Base-by-base conservation (phyloP, 1,140 invertebrate genomes). In the Xylocopa sonorina region DNA sequence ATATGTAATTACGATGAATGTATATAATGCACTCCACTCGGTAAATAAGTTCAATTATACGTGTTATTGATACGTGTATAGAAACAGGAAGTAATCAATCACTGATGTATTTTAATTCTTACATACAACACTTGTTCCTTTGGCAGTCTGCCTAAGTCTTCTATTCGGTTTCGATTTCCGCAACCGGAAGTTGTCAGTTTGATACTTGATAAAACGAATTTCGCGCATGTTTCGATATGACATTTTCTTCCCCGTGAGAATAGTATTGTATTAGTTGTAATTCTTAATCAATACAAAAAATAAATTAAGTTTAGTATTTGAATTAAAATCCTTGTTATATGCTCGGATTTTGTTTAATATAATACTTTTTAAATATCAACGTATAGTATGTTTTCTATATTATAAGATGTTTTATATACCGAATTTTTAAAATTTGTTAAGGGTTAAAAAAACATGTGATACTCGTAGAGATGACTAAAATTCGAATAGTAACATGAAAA, bases 311-410 rank as follows among this genome's bases (percentile, higher is more conserved):
- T 57, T 55, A 29, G 18, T 41, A 57, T 43, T 48, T 48, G 0
- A 14, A 48, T 12, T 43, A 34, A 21, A 69, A 38, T 53, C 21
- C 29, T 51, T 10, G 27, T 2, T 63, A 27, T 29, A n/a, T 63
- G 29, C 34, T 38, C 41, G 18, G n/a, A 14, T 7, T 62, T 60
- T 78, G 38, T 72, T 53, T 29, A 76, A 43, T 16, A 38, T 67
- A 67, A n/a, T 76, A 46, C 14, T 67, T 76, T 27, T 57, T 2
- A 73, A 60, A 41, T 24, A 41, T 27, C n/a, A n/a, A n/a, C n/a
- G n/a, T n/a, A n/a, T n/a, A n/a, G n/a, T n/a, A n/a, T 4, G 32
- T n/a, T 48, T 29, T 18, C 21, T 21, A 32, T 21, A 6, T 71
- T 21, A 9, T 1, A 12, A 71, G n/a, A 46, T 27, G 34, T 21